Base-by-base conservation (phyloP, 2,113 vertebrate genomes). In the Poecilia latipinna region DNA sequence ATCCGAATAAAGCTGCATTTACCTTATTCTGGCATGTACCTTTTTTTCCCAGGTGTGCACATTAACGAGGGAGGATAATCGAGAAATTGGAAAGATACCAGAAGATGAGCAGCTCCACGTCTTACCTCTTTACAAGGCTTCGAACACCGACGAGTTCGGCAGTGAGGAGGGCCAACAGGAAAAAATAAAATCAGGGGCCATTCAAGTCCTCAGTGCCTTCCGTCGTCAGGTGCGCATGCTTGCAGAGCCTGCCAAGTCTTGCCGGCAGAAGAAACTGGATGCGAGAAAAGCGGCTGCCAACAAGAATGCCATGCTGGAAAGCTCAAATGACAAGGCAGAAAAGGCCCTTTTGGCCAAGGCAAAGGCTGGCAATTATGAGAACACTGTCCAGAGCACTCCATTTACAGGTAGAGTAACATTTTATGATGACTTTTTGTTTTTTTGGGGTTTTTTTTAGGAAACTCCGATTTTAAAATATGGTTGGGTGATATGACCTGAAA, bases 31-130 rank as follows among this genome's bases (percentile, higher is more conserved):
- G 51, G 77, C 22, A 24, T 70, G 32, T 69, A 1, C 39, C 35
- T 54, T 1, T 0, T 67, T 81, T 78, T 77, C 61, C 65, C 87
- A 99, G 98, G 98, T 99, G 28, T 98, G 97, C 86, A 99, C 98
- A 62, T 95, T 99, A 87, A 99, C 97, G 54, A 94, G 95, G 83
- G 96, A 99, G 92, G 97, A 99, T 91, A 99, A 99, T 93, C 95
- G 98, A 39, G 95, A 95, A 75, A 93, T 96, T 80, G 96, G 96
- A 72, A 95, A 95, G 72, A 95, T 95, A 65, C 96, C 98, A 35
- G 95, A 98, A 61, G 98, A 99, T 2, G 98, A 99, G 86, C 98
- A 99, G 92, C 95, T 99, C 70, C 98, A 99, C 0, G 98, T 99
- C 33, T 92, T 99, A 87, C 98, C 98, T 0, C 92, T 99, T 62